These are phyloP conservation scores for Poecilia gillii DNA, from an alignment of 2,797 vertebrate genomes.

Conservation along the genomic window DNA sequence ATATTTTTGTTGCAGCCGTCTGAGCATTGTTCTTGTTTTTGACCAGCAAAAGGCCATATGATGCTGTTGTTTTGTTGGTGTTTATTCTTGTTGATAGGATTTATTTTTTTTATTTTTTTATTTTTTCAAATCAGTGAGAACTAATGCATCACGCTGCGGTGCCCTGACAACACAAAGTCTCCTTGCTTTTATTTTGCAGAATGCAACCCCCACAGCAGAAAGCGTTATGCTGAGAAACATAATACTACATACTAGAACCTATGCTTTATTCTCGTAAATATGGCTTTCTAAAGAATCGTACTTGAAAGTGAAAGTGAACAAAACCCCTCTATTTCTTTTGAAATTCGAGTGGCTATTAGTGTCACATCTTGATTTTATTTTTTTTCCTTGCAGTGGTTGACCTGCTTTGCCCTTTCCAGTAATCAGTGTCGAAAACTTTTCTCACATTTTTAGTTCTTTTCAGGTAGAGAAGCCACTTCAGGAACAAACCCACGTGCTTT, in stretches of 20 bases:
- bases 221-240: conserved; percentile 11
- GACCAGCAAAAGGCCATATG: conserved; percentile 5
- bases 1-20: conserved; percentile 1
- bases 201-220: background rate
- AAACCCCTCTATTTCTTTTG: background rate
- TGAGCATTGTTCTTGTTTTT: conserved; percentile 23
- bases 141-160: background rate
- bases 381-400: background rate
- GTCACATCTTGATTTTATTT: conserved; percentile 3
- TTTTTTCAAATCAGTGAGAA: background rate
- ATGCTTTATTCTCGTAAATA: background rate
- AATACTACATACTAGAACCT: background rate
- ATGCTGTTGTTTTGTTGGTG: conserved; percentile 9
- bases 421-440: conserved; percentile 18
- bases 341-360: background rate
- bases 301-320: background rate
- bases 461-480: conserved; percentile 21
- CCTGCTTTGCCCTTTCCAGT: conserved; percentile 8
- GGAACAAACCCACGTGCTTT: conserved; percentile 10
- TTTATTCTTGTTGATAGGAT: conserved; percentile 3
- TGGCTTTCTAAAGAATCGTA: background rate
- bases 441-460: conserved; percentile 21
- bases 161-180: background rate
- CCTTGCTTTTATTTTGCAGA: background rate
- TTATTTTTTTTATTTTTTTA: background rate